phyloP scores from a whole-genome alignment of 2,113 vertebrate species.

The Grus americana region DNA sequence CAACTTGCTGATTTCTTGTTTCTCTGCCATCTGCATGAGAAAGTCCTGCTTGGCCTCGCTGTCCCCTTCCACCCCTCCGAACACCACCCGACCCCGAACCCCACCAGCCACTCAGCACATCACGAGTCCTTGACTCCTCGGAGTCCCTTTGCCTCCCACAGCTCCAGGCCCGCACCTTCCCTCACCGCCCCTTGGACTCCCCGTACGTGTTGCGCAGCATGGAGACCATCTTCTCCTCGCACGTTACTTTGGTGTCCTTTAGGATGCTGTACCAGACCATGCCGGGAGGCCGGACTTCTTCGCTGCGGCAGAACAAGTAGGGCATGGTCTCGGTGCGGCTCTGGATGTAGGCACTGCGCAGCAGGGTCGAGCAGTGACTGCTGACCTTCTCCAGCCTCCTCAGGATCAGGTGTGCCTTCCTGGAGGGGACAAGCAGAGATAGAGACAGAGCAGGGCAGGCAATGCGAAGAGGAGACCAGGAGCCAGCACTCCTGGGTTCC shows the following conservation, averaged over 20 bases:
- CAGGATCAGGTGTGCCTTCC: conserved; percentile 95
- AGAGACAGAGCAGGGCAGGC: neutral
- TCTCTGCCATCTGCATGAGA: conserved; percentile 48
- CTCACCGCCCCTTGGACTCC: conserved; percentile 96
- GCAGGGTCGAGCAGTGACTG: conserved; percentile 84
- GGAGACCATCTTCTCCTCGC: conserved; percentile 94
- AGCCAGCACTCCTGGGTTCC: neutral
- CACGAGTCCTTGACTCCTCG: conserved; percentile 40
- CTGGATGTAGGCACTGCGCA: conserved; percentile 93
- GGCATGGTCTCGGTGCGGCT: conserved; percentile 92
- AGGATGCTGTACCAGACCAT: conserved; percentile 88
- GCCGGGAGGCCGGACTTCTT: conserved; percentile 82
- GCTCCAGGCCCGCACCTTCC: conserved; percentile 56
- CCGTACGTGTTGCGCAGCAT: conserved; percentile 95
- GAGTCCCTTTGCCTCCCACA: conserved; percentile 63
- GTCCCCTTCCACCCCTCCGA: conserved; percentile 55
- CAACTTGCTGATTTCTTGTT: conserved; percentile 43
- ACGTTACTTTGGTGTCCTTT: conserved; percentile 89
- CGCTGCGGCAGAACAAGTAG: conserved; percentile 90
- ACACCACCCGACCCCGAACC: conserved; percentile 55
- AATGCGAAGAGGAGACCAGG: neutral
- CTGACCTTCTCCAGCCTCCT: conserved; percentile 91
- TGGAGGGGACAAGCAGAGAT: conserved; percentile 51
- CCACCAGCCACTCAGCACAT: conserved; percentile 67
- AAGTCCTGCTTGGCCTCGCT: conserved; percentile 71